Conservation (phyloP, 2,888 invertebrate genomes). For the Diadromus collaris region DNA sequence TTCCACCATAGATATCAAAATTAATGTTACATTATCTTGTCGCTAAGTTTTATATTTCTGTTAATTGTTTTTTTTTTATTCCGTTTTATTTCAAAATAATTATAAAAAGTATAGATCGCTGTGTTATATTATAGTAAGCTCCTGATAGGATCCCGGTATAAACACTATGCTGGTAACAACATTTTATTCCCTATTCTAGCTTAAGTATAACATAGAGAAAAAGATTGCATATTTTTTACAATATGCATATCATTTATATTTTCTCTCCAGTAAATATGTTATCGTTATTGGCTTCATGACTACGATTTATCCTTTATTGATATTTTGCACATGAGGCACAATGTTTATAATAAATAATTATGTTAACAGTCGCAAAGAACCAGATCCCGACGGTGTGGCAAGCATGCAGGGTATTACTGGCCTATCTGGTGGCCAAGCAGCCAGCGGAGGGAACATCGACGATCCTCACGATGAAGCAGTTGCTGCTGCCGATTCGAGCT, state of each 20-base stretch:
- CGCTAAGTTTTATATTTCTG: no score
- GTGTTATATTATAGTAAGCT: no score
- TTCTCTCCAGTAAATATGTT: no score
- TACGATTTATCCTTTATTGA: neutral
- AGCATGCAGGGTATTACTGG: slow-evolving; percentile 86
- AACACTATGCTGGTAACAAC: no score
- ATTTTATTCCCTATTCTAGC: no score
- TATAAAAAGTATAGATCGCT: no score
- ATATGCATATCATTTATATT: neutral
- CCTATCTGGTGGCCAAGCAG: slow-evolving; percentile 83
- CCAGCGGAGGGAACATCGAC: slow-evolving; percentile 76
- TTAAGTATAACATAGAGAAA: no score
- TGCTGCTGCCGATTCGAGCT: slow-evolving; percentile 85
- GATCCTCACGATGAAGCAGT: slow-evolving; percentile 81
- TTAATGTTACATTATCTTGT: no score
- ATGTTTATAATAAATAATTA: slow-evolving; percentile 3
- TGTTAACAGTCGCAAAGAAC: slow-evolving; percentile 84
- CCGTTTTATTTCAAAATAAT: no score
- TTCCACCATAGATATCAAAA: neutral
- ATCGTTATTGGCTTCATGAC: no score
- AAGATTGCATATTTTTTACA: neutral
- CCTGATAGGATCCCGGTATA: no score
- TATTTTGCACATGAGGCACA: neutral
- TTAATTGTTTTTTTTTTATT: no score
- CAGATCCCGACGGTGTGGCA: slow-evolving; percentile 86